Base-by-base conservation (phyloP, 2,888 invertebrate species). In the Cremastinae sp. region DNA sequence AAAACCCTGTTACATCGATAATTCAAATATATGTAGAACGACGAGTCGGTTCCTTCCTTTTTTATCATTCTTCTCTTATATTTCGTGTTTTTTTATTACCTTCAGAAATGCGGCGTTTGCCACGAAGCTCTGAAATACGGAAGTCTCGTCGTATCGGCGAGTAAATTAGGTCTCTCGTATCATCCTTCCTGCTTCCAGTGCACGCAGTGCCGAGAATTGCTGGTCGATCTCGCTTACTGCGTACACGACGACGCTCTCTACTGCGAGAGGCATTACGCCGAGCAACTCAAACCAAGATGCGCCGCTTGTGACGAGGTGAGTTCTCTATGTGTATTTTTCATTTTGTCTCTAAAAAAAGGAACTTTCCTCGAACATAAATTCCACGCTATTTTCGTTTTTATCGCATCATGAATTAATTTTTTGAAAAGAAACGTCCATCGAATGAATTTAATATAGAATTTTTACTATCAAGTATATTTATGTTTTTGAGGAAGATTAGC, bases 301-400 rank as follows among this genome's bases (percentile, higher is more conserved):
- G 94, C 97, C 79, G 96, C 97, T 82, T 99, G 99, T 91, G 98
- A 99, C 91, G 99, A 99, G 96, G 99, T 99, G 89, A 93, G 95
- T 91, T 38, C 58, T 12, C 12, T 12, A 28, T 54, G 8, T 51
- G 10, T 18, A 18, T 43, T 34, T 16, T 53, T 14, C 28, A 49
- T 28, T 28, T 28, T 28, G 7, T 8, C 2, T 36, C 9, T 38
- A 64, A 38, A 20, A 45, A 28, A 28, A 5, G 8, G 10, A 16
- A 14, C 47, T 34, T 16, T 3, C n/a, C n/a, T 62, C 5, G n/a
- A 34, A 3, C 10, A 8, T 5, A 0, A 36, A 36, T 45, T 2
- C 5, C 5, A 28, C 5, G 5, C 28, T 28, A 2, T n/a, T n/a
- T n/a, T n/a, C n/a, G n/a, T n/a, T n/a, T n/a, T n/a, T n/a, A n/a